Percentiles rank a stretch among this genome's conserved stretches.
These are phyloP conservation scores for Rafetus swinhoei DNA, from an alignment of 2,113 vertebrate species.

Conservation along the genomic window DNA sequence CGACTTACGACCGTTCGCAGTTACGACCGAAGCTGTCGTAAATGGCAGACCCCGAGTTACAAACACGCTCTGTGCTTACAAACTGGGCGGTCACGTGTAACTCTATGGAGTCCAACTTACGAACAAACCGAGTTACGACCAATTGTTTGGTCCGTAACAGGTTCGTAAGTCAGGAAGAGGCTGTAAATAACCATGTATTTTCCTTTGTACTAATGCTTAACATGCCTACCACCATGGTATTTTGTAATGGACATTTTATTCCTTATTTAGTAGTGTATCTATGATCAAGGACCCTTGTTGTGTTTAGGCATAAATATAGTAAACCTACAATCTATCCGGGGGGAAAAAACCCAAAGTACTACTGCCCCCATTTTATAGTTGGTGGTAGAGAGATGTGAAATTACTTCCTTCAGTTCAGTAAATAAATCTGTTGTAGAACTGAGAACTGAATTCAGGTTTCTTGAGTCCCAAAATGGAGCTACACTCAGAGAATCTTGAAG, in stretches of 20 bases:
- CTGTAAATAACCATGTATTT: not conserved
- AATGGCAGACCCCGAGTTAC: too few species aligned
- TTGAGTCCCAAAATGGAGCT: not conserved
- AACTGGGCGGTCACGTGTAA: too few species aligned
- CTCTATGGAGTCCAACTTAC: too few species aligned
- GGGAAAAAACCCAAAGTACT: not conserved
- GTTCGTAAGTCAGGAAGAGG: too few species aligned
- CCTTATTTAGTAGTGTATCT: not conserved
- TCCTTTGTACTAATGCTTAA: not conserved
- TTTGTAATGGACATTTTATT: not conserved
- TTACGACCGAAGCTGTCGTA: too few species aligned
- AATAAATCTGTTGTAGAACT: not conserved
- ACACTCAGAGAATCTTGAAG: slow-evolving; percentile 5
- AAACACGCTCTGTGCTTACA: too few species aligned
- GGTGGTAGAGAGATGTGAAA: not conserved
- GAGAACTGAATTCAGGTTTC: not conserved
- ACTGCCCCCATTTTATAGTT: not conserved
- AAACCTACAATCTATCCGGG: not conserved
- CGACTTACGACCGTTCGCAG: too few species aligned
- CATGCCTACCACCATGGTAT: not conserved
- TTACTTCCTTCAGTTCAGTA: not conserved
- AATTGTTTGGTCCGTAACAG: too few species aligned
- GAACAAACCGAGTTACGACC: too few species aligned
- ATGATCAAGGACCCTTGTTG: not conserved
- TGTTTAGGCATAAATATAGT: not conserved